Base-by-base conservation (phyloP, 1,140 invertebrate genomes). In the Drosophila navojoa region DNA sequence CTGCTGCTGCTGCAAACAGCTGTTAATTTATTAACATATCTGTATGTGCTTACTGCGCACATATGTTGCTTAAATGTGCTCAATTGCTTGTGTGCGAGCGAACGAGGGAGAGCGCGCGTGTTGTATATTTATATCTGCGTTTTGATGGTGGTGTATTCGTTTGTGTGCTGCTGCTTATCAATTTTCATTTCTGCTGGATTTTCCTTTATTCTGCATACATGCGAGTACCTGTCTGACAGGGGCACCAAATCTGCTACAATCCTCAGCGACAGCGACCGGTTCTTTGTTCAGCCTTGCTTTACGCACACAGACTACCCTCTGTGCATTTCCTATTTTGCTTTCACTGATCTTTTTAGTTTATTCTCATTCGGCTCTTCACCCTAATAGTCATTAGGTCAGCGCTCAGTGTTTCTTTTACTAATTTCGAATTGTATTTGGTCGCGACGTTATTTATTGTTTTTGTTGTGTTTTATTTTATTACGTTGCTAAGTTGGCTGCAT, bases 11-110 rank as follows among this genome's bases (percentile, higher is more conserved):
- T 71, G 38, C 62, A 53, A 87, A 89, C 84, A 87, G 84, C 84
- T 87, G 84, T 87, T 87, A 87, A 89, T 70, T 89, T 87, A 87
- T 87, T 87, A 89, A 87, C 84, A 79, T 76, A 75, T 89, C 89
- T 79, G 50, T 68, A 44, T 70, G 53, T 63, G 67, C 59, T 71
- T 70, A 59, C 59, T 64, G 58, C 67, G 58, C 73, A 67, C 79
- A 84, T 82, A 89, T 84, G 84, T 77, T 89, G 62, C 71, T 60
- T 53, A 73, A 82, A 52, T 60, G 54, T 53, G 76, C 63, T 78
- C 71, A 76, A 84, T 27, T 32, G 44, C 42, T 29, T 49, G 15
- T 54, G 58, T 54, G 42, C 35, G 32, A 42, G 57, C 35, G 47
- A 19, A 59, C 19, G 55, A 27, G 32, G 54, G 38, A 52, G 38